Percentiles rank a stretch among this genome's conserved stretches.
These are phyloP conservation scores for Datnioides undecimradiatus DNA, from an alignment of 2,113 vertebrate genomes.

Conservation along the genomic window DNA sequence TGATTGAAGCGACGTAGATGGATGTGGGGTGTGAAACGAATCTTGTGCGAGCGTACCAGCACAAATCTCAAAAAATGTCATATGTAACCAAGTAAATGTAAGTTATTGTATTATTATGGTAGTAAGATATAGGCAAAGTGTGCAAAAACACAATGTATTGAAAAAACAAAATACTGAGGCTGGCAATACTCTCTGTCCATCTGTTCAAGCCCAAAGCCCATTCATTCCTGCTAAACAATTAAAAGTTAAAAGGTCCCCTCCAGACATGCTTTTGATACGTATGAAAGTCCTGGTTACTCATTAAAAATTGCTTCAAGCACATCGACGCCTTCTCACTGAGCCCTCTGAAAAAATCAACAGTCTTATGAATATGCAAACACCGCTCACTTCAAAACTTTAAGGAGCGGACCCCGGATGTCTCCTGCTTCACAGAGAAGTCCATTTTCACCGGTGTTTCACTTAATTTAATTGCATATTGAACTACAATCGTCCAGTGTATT, in stretches of 20 bases:
- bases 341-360: neutral
- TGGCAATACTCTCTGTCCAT: neutral
- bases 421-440: too few species aligned
- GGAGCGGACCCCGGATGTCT: too few species aligned
- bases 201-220: neutral
- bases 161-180: too few species aligned
- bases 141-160: too few species aligned
- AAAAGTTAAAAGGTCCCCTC: neutral
- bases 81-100: neutral
- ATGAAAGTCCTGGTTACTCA: neutral
- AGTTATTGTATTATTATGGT: neutral
- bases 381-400: neutral
- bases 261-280: neutral
- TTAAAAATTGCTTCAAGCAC: neutral
- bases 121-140: neutral
- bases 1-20: slow-evolving; percentile 52
- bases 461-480: neutral
- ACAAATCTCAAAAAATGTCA: neutral
- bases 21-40: slow-evolving; percentile 37
- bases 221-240: neutral
- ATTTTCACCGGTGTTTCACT: neutral
- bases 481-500: neutral
- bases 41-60: neutral
- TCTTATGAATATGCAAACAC: neutral
- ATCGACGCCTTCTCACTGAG: neutral